Percentiles rank a stretch among this genome's conserved stretches.
phyloP scores from a whole-genome alignment of 2,888 invertebrate genomes.

The Choristoneura rosaceana region DNA sequence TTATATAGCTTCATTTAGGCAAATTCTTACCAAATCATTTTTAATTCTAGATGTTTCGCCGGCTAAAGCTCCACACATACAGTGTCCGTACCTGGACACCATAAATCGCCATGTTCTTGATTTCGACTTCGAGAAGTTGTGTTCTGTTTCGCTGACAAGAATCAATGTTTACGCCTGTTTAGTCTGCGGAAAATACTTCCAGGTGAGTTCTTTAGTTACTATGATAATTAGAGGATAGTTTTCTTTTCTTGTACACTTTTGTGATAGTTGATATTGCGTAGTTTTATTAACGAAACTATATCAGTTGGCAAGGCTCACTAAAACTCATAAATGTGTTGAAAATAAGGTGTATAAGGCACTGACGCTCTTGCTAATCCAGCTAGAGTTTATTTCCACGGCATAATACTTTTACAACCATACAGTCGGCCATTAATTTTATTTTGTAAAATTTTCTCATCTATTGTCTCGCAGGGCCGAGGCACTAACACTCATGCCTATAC shows the following conservation, averaged over 20 bases:
- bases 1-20: constrained; percentile 7
- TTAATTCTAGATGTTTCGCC: constrained; percentile 52
- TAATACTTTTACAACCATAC: too few relatives aligned
- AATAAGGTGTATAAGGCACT: too few relatives aligned
- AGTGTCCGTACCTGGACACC: constrained; percentile 99
- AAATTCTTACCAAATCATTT: constrained; percentile 6
- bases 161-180: constrained; percentile 99
- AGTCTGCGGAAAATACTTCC: constrained; percentile 99
- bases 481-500: constrained; percentile 99
- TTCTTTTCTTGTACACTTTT: not conserved
- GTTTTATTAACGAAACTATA: not conserved
- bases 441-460: constrained; percentile 40
- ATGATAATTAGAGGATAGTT: not conserved
- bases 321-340: too few relatives aligned
- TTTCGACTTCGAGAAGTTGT: constrained; percentile 99
- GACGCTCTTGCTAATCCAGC: too few relatives aligned
- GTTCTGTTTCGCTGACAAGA: constrained; percentile 98
- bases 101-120: constrained; percentile 98
- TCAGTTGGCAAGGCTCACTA: too few relatives aligned
- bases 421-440: not conserved
- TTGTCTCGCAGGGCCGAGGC: constrained; percentile 93
- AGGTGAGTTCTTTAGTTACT: constrained; percentile 59
- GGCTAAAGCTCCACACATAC: constrained; percentile 73
- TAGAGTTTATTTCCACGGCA: too few relatives aligned
- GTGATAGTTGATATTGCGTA: not conserved